Base-by-base conservation (phyloP, 92 coral and sea anemone genomes). In the Actinernus sp. region DNA sequence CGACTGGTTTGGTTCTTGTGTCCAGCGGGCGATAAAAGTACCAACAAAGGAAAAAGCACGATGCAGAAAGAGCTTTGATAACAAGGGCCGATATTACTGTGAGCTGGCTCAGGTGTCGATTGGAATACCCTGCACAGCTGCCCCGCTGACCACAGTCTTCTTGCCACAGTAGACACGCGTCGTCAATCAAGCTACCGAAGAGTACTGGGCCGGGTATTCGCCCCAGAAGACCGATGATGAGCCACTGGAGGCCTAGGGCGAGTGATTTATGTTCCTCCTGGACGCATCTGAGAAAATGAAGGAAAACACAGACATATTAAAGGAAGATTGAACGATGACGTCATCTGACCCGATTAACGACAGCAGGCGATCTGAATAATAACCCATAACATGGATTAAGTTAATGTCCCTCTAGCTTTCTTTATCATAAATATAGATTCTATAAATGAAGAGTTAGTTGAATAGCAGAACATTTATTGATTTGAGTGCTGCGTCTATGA, bases 91-190 rank as follows among this genome's bases (percentile, higher is more conserved):
- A 47, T n/a, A 63, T 28, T 10, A 63, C 62, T 1, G 60, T 44
- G 36, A 63, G 60, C 71, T 63, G 26, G 26, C 45, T 63, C 38
- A 63, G 29, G 22, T 63, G 61, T 12, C 4, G 3, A 38, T 63
- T 63, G n/a, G 71, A 63, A 18, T 68, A 55, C 53, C 56, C 59
- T 0, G 57, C 49, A 68, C 76, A 68, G 1, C 71, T 23, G 34
- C 76, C 76, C 67, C 67, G 39, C 67, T 68, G 66, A 58, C 76
- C 76, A 57, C 70, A 58, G 32, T 37, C 50, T 14, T 37, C 37
- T 34, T 68, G 76, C 78, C 69, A 71, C 57, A 71, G 56, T 26
- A 58, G 52, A 57, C 78, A 71, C 40, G 78, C 67, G 41, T 57
- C 19, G 78, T 71, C 78, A 6, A 71, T 60, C 56, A 71, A 31